Percentiles rank a stretch among this genome's conserved stretches.
These are phyloP conservation scores for Linnaemya tessellans DNA, from an alignment of 2,888 invertebrate genomes.

Conservation along the genomic window DNA sequence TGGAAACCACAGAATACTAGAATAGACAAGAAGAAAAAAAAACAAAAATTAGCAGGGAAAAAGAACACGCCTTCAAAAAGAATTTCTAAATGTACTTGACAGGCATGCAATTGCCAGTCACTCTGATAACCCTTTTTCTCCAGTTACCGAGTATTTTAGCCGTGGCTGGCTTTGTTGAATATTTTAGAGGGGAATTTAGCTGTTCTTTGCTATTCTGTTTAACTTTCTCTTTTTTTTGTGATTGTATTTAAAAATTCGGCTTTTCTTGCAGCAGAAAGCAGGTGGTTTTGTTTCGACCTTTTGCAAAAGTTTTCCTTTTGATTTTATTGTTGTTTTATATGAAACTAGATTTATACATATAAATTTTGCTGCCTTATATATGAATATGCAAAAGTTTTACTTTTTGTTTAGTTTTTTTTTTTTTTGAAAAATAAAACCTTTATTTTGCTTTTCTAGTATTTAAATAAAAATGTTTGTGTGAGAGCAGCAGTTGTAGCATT, in stretches of 20 bases:
- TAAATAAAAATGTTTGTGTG: slow-evolving; percentile 26
- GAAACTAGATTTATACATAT: slow-evolving; percentile 41
- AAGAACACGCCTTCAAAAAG: slow-evolving; percentile 58
- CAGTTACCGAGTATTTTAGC: slow-evolving; percentile 2
- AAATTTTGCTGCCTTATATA: slow-evolving; percentile 62
- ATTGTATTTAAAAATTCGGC: slow-evolving; percentile 60
- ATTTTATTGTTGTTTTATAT: slow-evolving; percentile 37
- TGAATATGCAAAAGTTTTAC: slow-evolving; percentile 69
- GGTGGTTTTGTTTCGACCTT: slow-evolving; percentile 61
- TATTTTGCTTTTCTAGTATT: slow-evolving; percentile 14
- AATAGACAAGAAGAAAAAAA: slow-evolving; percentile 4
- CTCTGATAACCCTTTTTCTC: slow-evolving; percentile 33
- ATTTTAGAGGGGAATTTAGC: slow-evolving; percentile 62
- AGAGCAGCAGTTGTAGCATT: not conserved
- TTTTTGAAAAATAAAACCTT: slow-evolving; percentile 31
- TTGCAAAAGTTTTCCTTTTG: slow-evolving; percentile 32
- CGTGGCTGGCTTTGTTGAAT: slow-evolving; percentile 69
- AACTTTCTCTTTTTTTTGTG: slow-evolving; percentile 26
- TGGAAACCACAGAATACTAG: slow-evolving; percentile 23
- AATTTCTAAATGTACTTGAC: slow-evolving; percentile 67
- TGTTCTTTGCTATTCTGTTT: slow-evolving; percentile 6
- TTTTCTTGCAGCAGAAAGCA: slow-evolving; percentile 41
- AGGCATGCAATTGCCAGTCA: slow-evolving; percentile 69
- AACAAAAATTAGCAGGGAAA: slow-evolving; percentile 16
- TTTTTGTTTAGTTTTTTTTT: slow-evolving; percentile 11